phyloP scores from a whole-genome alignment of 2,113 vertebrate species.

The Pollimyrus isidori region DNA sequence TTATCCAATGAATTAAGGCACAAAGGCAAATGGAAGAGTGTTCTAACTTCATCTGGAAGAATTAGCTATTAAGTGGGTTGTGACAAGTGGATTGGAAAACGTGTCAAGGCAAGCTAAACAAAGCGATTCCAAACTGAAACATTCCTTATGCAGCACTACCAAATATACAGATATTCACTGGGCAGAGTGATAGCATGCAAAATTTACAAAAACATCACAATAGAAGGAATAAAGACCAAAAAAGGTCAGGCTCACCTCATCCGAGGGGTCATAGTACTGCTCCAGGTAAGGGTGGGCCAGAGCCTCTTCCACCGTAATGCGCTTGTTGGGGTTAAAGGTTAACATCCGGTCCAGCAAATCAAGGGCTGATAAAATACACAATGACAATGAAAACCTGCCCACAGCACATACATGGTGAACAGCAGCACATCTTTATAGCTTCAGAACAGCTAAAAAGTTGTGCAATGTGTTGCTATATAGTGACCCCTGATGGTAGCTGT shows the following conservation, averaged over 20 bases:
- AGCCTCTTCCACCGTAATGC: slow-evolving; percentile 80
- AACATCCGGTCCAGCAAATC: slow-evolving; percentile 81
- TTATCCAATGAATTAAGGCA: not conserved
- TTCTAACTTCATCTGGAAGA: not conserved
- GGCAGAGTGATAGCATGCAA: not conserved
- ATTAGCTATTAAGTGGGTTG: not conserved
- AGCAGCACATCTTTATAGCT: not conserved
- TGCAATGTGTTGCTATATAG: not conserved
- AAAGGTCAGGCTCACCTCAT: slow-evolving; percentile 62
- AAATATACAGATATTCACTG: not conserved
- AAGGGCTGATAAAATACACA: slow-evolving; percentile 56
- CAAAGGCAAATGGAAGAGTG: not conserved
- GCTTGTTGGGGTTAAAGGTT: slow-evolving; percentile 83
- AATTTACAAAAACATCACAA: not conserved
- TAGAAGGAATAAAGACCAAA: not conserved
- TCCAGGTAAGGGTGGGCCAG: slow-evolving; percentile 81
- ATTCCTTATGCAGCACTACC: not conserved
- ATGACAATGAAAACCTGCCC: not conserved
- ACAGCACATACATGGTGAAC: not conserved
- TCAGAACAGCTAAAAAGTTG: not conserved
- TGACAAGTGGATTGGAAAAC: not conserved
- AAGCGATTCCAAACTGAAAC: not conserved
- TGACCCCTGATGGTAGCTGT: slow-evolving; percentile 8
- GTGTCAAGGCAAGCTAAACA: not conserved
- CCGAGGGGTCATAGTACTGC: slow-evolving; percentile 84